Evolutionary conservation across 2,888 invertebrate species (phyloP).

Genomic region (Creontiades dilutus): DNA sequence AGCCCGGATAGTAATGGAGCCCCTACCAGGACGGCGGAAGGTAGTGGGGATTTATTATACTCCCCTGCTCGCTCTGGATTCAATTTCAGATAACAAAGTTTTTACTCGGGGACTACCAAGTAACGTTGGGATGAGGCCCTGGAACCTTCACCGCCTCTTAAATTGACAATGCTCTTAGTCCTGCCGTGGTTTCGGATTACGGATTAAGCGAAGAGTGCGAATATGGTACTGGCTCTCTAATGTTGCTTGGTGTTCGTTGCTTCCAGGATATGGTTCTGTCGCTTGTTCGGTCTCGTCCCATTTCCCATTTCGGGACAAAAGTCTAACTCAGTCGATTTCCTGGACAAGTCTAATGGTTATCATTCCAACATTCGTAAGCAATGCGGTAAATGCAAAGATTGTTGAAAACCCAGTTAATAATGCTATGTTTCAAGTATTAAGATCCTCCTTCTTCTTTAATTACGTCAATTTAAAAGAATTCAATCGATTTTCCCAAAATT

Average conservation of each 20-base stretch:
- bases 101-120: conserved; percentile 3
- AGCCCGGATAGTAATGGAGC: conserved; percentile 25
- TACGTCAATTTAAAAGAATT: too few relatives aligned
- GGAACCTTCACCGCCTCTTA: not conserved
- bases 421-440: too few relatives aligned
- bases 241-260: not conserved
- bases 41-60: conserved; percentile 20
- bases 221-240: not conserved
- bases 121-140: conserved; percentile 12
- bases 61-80: conserved; percentile 12
- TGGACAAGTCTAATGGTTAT: too few relatives aligned
- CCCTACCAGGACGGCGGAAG: conserved; percentile 5
- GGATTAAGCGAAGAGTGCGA: not conserved
- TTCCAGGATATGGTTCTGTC: not conserved
- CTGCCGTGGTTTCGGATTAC: conserved; percentile 25
- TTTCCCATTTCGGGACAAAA: too few relatives aligned
- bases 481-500: too few relatives aligned
- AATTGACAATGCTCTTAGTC: conserved; percentile 20
- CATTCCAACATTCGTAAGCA: too few relatives aligned
- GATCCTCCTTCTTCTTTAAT: too few relatives aligned
- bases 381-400: too few relatives aligned
- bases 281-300: not conserved
- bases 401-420: too few relatives aligned
- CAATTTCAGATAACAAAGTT: conserved; percentile 25
- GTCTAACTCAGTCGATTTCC: too few relatives aligned